These are phyloP conservation scores for Australoheros scitulus DNA, from an alignment of 2,113 vertebrate species.

Conservation along the genomic window DNA sequence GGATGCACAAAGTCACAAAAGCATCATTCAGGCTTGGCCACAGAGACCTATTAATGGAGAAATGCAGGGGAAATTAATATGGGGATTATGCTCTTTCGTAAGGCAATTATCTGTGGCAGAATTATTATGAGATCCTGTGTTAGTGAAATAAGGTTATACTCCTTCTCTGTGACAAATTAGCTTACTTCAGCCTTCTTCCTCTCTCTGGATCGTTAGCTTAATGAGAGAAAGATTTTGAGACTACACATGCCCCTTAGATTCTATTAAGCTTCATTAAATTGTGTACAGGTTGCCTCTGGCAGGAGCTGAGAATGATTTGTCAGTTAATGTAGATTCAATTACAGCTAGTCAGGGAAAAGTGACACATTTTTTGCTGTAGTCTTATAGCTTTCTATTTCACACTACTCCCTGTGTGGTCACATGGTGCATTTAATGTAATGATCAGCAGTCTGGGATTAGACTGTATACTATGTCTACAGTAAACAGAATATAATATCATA, in stretches of 20 bases:
- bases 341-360: slow-evolving; percentile 8
- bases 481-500: not conserved
- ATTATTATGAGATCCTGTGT: slow-evolving; percentile 8
- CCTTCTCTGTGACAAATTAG: slow-evolving; percentile 12
- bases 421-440: slow-evolving; percentile 22
- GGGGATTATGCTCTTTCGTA: slow-evolving; percentile 17
- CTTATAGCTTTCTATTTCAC: not conserved
- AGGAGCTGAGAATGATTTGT: slow-evolving; percentile 7
- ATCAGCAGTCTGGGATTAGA: slow-evolving; percentile 30
- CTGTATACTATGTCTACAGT: not conserved
- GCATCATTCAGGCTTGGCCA: not conserved
- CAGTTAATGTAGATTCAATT: slow-evolving; percentile 44
- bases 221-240: slow-evolving; percentile 32
- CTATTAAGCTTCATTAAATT: slow-evolving; percentile 25
- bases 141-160: slow-evolving; percentile 3
- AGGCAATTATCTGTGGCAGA: slow-evolving; percentile 45
- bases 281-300: not conserved
- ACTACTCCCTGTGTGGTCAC: slow-evolving; percentile 11
- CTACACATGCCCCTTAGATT: slow-evolving; percentile 9
- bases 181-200: not conserved
- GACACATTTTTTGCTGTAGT: slow-evolving; percentile 18
- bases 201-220: slow-evolving; percentile 31
- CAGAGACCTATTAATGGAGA: not conserved
- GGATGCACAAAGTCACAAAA: not conserved
- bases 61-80: slow-evolving; percentile 4